phyloP scores from a whole-genome alignment of 1,140 invertebrate species.

The Drosophila punjabiensis region DNA sequence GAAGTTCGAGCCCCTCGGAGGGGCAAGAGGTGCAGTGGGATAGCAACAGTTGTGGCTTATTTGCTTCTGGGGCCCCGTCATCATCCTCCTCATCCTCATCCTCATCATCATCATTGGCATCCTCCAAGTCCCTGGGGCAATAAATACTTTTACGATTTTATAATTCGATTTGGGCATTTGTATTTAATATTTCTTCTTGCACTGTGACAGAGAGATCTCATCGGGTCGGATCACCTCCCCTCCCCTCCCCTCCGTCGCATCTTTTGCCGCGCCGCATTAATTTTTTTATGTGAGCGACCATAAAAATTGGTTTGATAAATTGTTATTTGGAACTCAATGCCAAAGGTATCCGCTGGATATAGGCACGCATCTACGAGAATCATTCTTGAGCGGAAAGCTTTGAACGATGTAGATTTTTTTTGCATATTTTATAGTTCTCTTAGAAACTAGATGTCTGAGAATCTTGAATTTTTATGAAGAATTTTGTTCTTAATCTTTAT shows the following conservation, averaged over 20 bases:
- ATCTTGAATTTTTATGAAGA: too few species aligned
- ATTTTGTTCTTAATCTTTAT: background rate
- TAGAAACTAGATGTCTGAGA: background rate
- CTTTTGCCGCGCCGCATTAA: constrained; percentile 60
- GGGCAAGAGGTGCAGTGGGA: background rate
- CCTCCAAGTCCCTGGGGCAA: constrained; percentile 46
- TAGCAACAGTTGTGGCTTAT: constrained; percentile 35
- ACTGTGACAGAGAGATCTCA: constrained; percentile 40
- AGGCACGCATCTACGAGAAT: constrained; percentile 9
- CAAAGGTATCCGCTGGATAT: constrained; percentile 46
- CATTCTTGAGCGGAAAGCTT: constrained; percentile 26
- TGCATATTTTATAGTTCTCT: constrained; percentile 47
- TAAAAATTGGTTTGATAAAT: constrained; percentile 83
- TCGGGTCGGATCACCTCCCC: constrained; percentile 10
- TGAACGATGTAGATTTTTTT: constrained; percentile 19
- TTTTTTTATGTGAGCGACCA: constrained; percentile 77
- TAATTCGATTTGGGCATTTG: constrained; percentile 84
- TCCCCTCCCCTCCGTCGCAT: constrained; percentile 12
- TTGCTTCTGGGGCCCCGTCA: constrained; percentile 47
- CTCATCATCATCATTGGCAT: constrained; percentile 8
- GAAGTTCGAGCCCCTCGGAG: constrained; percentile 48
- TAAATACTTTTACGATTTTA: constrained; percentile 85
- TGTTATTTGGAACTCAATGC: constrained; percentile 72
- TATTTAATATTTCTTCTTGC: constrained; percentile 61
- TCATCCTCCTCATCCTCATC: constrained; percentile 16